Percentiles rank a stretch among this genome's conserved stretches.
Conservation (phyloP, 2,888 invertebrate genomes). For the Zelleria hepariella region DNA sequence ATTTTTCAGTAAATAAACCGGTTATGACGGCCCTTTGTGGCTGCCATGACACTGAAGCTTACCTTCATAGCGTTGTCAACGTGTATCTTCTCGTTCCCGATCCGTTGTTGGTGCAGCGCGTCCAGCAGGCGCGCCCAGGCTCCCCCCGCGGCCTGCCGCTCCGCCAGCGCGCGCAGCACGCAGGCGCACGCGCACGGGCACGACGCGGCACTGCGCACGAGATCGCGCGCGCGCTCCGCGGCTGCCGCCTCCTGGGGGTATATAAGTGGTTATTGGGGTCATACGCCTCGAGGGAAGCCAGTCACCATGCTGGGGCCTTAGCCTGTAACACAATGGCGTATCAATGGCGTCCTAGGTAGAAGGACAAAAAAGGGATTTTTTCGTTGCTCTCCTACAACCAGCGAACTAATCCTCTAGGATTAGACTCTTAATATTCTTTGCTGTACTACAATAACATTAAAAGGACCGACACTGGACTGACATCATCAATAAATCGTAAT, state of each 20-base stretch:
- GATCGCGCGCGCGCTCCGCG: slow-evolving; percentile 22
- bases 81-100: slow-evolving; percentile 33
- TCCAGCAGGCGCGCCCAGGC: slow-evolving; percentile 26
- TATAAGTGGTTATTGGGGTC: no score
- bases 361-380: no score
- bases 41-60: neutral
- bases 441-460: no score
- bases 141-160: slow-evolving; percentile 16
- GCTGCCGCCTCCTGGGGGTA: slow-evolving; percentile 28
- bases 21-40: neutral
- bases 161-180: slow-evolving; percentile 29
- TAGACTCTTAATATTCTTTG: no score
- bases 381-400: no score
- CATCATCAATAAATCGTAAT: no score
- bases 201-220: slow-evolving; percentile 12
- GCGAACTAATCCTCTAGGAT: no score
- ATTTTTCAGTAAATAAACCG: neutral
- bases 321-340: no score
- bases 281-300: no score
- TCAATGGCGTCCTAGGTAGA: no score
- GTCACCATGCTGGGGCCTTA: no score
- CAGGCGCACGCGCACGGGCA: slow-evolving; percentile 25
- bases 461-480: no score
- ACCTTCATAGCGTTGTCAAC: slow-evolving; percentile 61
- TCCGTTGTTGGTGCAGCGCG: slow-evolving; percentile 32